Conservation (phyloP, 2,888 invertebrate species). For the Pasiphila rectangulata region DNA sequence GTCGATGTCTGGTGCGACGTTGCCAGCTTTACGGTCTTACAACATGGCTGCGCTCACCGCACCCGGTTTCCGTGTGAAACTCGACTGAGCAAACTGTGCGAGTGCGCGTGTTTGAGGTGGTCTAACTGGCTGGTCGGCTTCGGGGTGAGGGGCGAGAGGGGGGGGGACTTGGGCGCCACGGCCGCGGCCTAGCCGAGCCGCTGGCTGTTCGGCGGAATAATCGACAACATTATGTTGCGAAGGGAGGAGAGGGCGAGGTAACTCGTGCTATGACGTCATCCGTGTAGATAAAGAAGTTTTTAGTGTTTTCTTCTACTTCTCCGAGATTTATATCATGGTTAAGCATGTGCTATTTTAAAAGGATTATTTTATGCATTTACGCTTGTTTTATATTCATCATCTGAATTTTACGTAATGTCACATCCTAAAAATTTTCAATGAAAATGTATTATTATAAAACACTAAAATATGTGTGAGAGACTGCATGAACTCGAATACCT, state of each 20-base stretch:
- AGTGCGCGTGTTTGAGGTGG: conserved; percentile 66
- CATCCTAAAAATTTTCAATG: too few relatives aligned
- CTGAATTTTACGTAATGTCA: too few relatives aligned
- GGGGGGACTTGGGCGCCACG: conserved; percentile 37
- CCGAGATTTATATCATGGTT: not conserved
- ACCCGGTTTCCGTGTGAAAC: conserved; percentile 80
- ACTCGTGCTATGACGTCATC: conserved; percentile 70
- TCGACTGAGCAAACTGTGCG: conserved; percentile 63
- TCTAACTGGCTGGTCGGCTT: conserved; percentile 41
- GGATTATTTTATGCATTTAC: not conserved
- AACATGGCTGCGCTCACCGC: conserved; percentile 77
- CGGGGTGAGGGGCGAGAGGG: conserved; percentile 33
- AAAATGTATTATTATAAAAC: too few relatives aligned
- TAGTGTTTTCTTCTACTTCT: not conserved
- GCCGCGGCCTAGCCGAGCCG: conserved; percentile 25
- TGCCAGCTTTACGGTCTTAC: conserved; percentile 75
- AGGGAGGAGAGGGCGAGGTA: conserved; percentile 50
- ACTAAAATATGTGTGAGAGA: too few relatives aligned
- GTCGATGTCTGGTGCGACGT: conserved; percentile 80
- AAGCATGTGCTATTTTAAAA: not conserved
- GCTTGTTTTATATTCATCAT: too few relatives aligned
- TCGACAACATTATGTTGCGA: conserved; percentile 37
- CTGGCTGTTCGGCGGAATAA: conserved; percentile 38
- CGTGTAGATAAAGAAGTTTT: conserved; percentile 21
- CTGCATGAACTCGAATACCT: too few relatives aligned